A percentile compares a stretch with the other conserved stretches of the same genome.
phyloP scores from a whole-genome alignment of 2,888 invertebrate genomes.

The Plusia festucae region DNA sequence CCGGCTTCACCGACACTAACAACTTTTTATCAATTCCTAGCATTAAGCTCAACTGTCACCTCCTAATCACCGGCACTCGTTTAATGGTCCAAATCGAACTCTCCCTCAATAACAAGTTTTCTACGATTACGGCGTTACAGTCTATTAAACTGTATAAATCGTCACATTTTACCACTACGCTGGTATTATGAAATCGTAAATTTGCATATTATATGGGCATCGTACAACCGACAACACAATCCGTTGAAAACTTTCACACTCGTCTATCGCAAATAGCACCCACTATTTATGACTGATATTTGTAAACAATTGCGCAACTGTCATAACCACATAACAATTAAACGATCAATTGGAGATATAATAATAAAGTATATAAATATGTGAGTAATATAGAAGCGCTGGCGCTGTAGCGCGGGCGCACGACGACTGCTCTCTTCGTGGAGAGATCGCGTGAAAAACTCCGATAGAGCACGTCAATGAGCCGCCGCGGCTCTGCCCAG shows the following conservation, averaged over 20 bases:
- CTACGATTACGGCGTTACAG: constrained; percentile 51
- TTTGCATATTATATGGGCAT: constrained; percentile 69
- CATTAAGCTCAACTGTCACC: constrained; percentile 55
- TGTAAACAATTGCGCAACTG: constrained; percentile 41
- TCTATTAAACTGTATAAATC: constrained; percentile 62
- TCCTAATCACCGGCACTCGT: constrained; percentile 56
- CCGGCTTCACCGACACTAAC: constrained; percentile 72
- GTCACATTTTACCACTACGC: constrained; percentile 66
- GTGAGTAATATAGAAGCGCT: constrained; percentile 67
- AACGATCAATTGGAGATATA: constrained; percentile 45
- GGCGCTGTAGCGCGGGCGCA: constrained; percentile 76
- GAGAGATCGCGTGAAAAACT: constrained; percentile 88
- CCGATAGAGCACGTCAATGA: constrained; percentile 81
- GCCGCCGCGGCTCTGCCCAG: constrained; percentile 31
- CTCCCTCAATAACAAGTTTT: constrained; percentile 59
- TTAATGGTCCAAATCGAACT: constrained; percentile 56
- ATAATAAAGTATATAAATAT: constrained; percentile 44
- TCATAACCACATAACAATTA: constrained; percentile 38
- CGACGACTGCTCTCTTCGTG: constrained; percentile 82
- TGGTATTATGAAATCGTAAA: constrained; percentile 66
- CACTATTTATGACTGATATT: constrained; percentile 32
- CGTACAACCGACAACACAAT: constrained; percentile 60
- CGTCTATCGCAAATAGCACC: constrained; percentile 35
- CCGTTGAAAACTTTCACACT: constrained; percentile 67
- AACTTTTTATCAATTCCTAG: constrained; percentile 55